Percentiles rank a stretch among this genome's conserved stretches.
Conservation (phyloP, 2,797 vertebrate genomes). For the Malurus leucopterus region DNA sequence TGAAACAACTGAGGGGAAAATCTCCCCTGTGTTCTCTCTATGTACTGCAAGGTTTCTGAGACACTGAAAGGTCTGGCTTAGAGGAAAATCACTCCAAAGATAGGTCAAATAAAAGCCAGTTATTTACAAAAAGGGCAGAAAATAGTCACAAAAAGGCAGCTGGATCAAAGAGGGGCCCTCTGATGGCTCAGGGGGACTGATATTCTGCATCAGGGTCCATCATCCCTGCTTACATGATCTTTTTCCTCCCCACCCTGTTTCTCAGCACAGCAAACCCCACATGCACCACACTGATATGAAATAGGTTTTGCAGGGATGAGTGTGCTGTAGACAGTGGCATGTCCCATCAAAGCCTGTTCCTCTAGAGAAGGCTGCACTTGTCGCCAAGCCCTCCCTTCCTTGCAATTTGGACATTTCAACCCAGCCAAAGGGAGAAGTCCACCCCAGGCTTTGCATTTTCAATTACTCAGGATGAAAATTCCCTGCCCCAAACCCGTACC, state of each 20-base stretch:
- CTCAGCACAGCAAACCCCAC: background rate
- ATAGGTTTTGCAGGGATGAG: background rate
- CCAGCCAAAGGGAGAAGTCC: background rate
- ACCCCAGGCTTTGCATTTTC: background rate
- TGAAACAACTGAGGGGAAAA: background rate
- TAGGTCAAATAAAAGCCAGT: constrained; percentile 4
- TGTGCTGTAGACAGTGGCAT: rapidly evolving
- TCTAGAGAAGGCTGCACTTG: background rate
- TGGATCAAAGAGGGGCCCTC: background rate
- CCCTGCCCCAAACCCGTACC: background rate
- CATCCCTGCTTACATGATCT: background rate
- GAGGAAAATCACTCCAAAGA: background rate
- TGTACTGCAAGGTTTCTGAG: background rate
- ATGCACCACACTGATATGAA: rapidly evolving
- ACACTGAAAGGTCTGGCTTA: background rate
- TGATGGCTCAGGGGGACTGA: background rate
- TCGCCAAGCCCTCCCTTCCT: background rate
- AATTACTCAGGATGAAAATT: background rate
- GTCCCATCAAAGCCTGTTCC: background rate
- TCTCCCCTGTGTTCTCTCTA: background rate
- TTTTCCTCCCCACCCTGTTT: background rate
- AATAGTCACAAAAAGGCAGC: background rate
- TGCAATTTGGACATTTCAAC: background rate
- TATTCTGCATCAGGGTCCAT: background rate
- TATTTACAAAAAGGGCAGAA: constrained; percentile 9